A percentile compares a stretch with the other conserved stretches of the same genome.
These are phyloP conservation scores for Carterocephalus palaemon DNA, from an alignment of 2,888 invertebrate species.

Conservation along the genomic window DNA sequence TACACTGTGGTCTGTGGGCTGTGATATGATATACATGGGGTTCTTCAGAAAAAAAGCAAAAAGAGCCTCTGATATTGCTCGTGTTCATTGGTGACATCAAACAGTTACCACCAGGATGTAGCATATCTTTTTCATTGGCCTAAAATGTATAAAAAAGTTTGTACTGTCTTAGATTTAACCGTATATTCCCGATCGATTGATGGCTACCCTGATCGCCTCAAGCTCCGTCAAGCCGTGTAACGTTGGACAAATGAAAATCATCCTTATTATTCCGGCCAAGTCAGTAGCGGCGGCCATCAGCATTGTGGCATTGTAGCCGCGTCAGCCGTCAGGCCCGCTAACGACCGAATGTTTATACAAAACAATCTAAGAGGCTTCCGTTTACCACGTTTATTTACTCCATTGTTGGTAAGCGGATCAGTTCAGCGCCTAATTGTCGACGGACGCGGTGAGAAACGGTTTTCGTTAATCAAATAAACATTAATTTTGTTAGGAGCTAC, in stretches of 20 bases:
- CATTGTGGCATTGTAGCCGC: conserved; percentile 33
- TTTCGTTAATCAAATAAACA: conserved; percentile 64
- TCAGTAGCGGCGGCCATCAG: conserved; percentile 40
- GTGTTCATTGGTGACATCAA: no score
- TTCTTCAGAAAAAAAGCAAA: no score
- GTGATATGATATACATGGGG: no score
- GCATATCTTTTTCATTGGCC: no score
- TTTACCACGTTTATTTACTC: conserved; percentile 64
- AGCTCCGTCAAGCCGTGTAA: no score
- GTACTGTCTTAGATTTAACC: no score
- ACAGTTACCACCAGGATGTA: no score
- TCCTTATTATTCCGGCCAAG: conserved; percentile 7
- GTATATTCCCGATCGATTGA: no score
- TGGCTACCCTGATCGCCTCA: no score
- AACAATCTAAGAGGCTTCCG: conserved; percentile 75
- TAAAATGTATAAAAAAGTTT: no score
- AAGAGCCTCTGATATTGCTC: no score
- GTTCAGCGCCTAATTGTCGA: conserved; percentile 55
- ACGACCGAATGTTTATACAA: conserved; percentile 65
- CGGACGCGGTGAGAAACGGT: conserved; percentile 40
- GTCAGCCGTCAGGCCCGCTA: conserved; percentile 31
- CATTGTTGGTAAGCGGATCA: conserved; percentile 66
- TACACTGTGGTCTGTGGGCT: no score
- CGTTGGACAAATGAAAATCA: conserved; percentile 13
- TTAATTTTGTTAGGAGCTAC: conserved; percentile 53